Percentiles rank a stretch among this genome's conserved stretches.
Conservation (phyloP, 2,113 vertebrate species). For the Brachyhypopomus occidentalis region DNA sequence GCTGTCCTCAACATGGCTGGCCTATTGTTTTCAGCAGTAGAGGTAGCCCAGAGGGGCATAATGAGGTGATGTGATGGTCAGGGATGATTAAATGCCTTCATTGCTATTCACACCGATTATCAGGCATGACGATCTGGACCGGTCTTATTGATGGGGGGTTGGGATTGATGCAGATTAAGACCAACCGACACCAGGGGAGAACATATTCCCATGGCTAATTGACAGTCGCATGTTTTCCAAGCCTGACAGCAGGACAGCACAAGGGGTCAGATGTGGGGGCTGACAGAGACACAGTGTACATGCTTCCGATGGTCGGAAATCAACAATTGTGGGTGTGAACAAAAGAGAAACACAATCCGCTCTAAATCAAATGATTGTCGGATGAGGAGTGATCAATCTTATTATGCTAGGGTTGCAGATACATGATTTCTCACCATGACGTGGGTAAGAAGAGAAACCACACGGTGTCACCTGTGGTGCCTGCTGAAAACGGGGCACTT, state of each 20-base stretch:
- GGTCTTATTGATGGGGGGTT: conserved; percentile 2
- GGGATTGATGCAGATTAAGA: conserved; percentile 9
- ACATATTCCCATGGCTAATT: conserved; percentile 34
- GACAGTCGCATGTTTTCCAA: conserved; percentile 10
- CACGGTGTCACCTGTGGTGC: conserved; percentile 27
- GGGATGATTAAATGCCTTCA: conserved; percentile 63
- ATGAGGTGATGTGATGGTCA: conserved; percentile 56
- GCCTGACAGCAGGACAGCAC: background rate
- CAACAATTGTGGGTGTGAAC: background rate
- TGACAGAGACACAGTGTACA: background rate
- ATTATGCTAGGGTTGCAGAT: conserved; percentile 60
- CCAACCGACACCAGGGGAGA: background rate
- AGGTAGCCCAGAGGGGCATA: conserved; percentile 44
- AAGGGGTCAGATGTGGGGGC: background rate
- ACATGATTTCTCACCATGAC: conserved; percentile 63
- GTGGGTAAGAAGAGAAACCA: background rate
- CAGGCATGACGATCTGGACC: conserved; percentile 48
- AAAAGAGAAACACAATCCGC: background rate
- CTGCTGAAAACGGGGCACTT: background rate
- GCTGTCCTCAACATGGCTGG: background rate
- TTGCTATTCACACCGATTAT: conserved; percentile 55
- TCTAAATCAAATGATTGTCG: background rate
- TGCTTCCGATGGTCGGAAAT: background rate
- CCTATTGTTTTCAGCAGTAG: conserved; percentile 53
- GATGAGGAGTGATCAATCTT: conserved; percentile 52